Base-by-base conservation (phyloP, 2,888 invertebrate species). In the Pegoplata infirma region DNA sequence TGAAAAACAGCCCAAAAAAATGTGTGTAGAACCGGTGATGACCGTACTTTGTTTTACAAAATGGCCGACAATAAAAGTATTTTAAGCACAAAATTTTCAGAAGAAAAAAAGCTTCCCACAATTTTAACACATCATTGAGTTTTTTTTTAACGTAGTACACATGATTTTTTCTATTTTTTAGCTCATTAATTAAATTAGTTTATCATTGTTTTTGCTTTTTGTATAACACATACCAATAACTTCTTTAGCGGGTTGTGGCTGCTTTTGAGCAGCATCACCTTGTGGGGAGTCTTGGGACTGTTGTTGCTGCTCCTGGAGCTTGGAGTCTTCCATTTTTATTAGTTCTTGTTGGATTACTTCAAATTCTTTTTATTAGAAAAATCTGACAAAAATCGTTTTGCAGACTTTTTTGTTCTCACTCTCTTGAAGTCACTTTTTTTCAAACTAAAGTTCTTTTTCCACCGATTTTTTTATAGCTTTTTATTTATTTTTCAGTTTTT, bases 321-420 rank as follows among this genome's bases (percentile, higher is more conserved):
- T 94, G 92, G 96, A 94, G 95, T 97, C 97, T 95, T 97, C 96
- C 97, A 97, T 97, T 85, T 86, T 84, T 83, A 68, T 80, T 81
- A 36, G 36, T 78, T 19, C 6, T 63, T 56, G 56, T 58, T 63
- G 64, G 53, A 25, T 55, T 47, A 16, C 49, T 64, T 56, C 44
- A 58, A 68, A 40, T 66, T 49, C 14, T 46, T 28, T 69, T 53
- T 64, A 25, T 21, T 40, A 21, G 61, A 72, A 49, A 66, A 71
- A 79, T 76, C 71, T 75, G 40, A 79, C 77, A 82, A 77, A 82
- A 81, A 64, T 73, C 66, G 59, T 64, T 23, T 76, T 17, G 66
- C 25, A 49, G 66, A 61, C 56, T 78, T 73, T 53, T 80, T 44
- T n/a, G n/a, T n/a, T 56, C 36, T 76, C 77, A 79, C 82, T 80